A percentile compares a stretch with the other conserved stretches of the same genome.
These are phyloP conservation scores for Gonocerus acuteangulatus DNA, from an alignment of 2,888 invertebrate genomes.

Conservation along the genomic window DNA sequence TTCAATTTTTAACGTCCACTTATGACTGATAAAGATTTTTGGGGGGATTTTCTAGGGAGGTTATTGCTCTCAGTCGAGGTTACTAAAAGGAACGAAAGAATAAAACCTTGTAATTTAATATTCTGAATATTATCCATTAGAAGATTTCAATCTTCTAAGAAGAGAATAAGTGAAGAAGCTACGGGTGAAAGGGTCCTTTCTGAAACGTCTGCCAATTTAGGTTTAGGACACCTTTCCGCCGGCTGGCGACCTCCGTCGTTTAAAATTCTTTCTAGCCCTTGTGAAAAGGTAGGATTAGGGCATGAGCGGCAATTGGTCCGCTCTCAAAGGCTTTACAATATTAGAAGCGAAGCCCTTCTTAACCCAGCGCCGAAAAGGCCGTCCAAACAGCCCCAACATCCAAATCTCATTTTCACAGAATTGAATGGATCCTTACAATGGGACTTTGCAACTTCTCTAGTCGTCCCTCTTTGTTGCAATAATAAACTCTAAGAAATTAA, in stretches of 20 bases:
- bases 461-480: conserved; percentile 14
- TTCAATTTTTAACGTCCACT: too few species aligned
- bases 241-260: not conserved
- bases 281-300: conserved; percentile 1
- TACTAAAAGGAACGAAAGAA: too few species aligned
- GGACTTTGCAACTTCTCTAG: conserved; percentile 6
- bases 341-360: not conserved
- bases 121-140: too few species aligned
- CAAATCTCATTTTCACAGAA: conserved; percentile 19
- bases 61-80: too few species aligned
- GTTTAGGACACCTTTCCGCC: too few species aligned
- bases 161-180: too few species aligned
- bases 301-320: not conserved
- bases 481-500: conserved; percentile 19
- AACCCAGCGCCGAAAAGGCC: not conserved
- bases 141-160: too few species aligned
- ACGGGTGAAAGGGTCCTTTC: too few species aligned
- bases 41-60: too few species aligned
- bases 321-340: conserved; percentile 4
- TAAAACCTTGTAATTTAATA: too few species aligned
- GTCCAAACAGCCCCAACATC: conserved; percentile 15
- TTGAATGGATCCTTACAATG: conserved; percentile 10
- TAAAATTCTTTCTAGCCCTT: conserved; percentile 1
- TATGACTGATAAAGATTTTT: too few species aligned
- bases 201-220: too few species aligned